Conservation (phyloP, 2,797 vertebrate species). For the Leontocebus nigricollis region DNA sequence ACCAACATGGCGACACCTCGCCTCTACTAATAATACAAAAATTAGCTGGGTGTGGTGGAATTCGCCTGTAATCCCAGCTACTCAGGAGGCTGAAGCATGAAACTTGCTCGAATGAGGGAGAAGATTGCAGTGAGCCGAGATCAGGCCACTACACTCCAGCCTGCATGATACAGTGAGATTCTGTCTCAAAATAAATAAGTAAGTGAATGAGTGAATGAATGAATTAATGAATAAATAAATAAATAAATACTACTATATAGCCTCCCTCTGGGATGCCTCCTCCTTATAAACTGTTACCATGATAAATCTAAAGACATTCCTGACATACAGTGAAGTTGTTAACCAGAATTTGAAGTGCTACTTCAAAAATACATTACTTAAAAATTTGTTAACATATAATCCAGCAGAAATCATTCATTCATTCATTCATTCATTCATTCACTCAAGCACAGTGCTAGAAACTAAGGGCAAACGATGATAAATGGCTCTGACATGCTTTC, state of each 20-base stretch:
- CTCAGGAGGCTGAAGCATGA: too few relatives aligned
- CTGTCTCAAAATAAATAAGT: not conserved
- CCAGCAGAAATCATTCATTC: constrained; percentile 2
- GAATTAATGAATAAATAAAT: too few relatives aligned
- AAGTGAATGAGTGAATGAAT: not conserved
- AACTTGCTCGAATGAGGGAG: rapidly evolving
- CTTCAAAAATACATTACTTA: not conserved
- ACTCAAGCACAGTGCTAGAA: not conserved
- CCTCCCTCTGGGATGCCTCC: not conserved
- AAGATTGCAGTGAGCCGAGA: too few relatives aligned
- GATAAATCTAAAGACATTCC: not conserved
- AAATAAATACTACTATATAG: not conserved
- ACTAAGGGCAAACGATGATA: not conserved
- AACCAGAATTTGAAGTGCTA: not conserved
- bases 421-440: constrained; percentile 24
- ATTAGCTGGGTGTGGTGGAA: rapidly evolving
- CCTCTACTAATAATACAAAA: not conserved
- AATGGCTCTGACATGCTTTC: not conserved
- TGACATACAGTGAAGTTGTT: not conserved
- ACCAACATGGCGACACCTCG: not conserved
- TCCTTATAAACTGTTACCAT: not conserved
- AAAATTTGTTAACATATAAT: not conserved
- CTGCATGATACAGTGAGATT: not conserved
- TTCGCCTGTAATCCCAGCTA: too few relatives aligned
- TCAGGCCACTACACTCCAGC: not conserved